Conservation (phyloP, 1,140 invertebrate species). For the Hylaeus volcanicus region DNA sequence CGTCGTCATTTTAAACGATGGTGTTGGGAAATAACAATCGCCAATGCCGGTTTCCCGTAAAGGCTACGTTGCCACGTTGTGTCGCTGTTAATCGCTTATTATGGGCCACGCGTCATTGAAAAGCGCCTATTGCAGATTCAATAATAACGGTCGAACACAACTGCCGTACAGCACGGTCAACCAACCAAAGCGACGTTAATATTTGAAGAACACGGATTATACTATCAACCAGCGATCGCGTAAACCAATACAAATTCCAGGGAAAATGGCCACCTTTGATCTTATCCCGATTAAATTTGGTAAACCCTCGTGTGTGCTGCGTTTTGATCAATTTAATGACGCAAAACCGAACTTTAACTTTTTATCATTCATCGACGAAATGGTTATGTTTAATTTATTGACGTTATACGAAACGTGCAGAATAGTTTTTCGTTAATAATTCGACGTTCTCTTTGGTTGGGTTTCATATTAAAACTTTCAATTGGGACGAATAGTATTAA, state of each 20-base stretch:
- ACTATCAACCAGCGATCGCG: constrained; percentile 11
- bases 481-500: too few relatives aligned
- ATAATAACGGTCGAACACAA: background rate
- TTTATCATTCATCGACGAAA: too few relatives aligned
- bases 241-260: constrained; percentile 11
- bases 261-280: background rate
- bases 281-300: background rate
- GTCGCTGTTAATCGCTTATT: constrained; percentile 31
- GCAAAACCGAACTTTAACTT: background rate
- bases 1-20: background rate
- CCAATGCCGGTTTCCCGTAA: background rate
- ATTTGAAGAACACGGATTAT: constrained; percentile 12
- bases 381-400: too few relatives aligned
- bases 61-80: background rate
- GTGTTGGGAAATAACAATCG: background rate
- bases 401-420: too few relatives aligned
- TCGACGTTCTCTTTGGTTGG: too few relatives aligned
- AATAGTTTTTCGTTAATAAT: too few relatives aligned
- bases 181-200: background rate
- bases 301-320: background rate
- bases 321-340: background rate
- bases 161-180: background rate
- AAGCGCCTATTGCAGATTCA: constrained; percentile 12
- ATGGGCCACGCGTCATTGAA: constrained; percentile 1
- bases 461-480: too few relatives aligned